Percentiles rank a stretch among this genome's conserved stretches.
phyloP scores from a whole-genome alignment of 2,888 invertebrate species.

The Apoderus coryli region DNA sequence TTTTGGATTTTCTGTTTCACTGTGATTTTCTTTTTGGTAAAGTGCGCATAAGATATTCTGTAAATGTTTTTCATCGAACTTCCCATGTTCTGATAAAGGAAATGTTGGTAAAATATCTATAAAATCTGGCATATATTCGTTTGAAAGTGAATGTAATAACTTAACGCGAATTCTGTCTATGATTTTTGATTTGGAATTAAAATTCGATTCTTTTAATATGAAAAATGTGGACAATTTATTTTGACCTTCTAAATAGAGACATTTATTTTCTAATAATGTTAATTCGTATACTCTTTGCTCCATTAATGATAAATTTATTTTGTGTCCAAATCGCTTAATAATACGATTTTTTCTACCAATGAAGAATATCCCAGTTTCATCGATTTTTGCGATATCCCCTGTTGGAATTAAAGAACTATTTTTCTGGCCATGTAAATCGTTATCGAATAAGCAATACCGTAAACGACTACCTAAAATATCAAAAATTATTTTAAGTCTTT shows the following conservation, averaged over 20 bases:
- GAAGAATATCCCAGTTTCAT: slow-evolving; percentile 40
- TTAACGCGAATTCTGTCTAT: slow-evolving; percentile 24
- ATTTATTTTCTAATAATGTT: slow-evolving; percentile 36
- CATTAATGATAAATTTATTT: slow-evolving; percentile 44
- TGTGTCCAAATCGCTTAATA: slow-evolving; percentile 64
- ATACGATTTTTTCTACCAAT: slow-evolving; percentile 52
- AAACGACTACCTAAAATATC: slow-evolving; percentile 34
- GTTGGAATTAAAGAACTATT: slow-evolving; percentile 33
- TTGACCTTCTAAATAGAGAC: slow-evolving; percentile 38
- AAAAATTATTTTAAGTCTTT: too few relatives aligned
- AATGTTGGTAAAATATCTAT: slow-evolving; percentile 42
- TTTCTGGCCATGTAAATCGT: slow-evolving; percentile 22
- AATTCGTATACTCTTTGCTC: slow-evolving; percentile 37
- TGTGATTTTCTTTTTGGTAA: too few relatives aligned
- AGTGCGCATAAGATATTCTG: too few relatives aligned
- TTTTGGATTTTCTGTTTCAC: too few relatives aligned
- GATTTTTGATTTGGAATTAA: slow-evolving; percentile 19
- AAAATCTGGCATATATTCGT: slow-evolving; percentile 42
- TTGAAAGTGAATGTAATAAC: slow-evolving; percentile 25
- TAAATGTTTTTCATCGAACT: slow-evolving; percentile 40
- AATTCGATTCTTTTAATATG: slow-evolving; percentile 23
- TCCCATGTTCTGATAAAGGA: slow-evolving; percentile 55
- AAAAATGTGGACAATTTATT: slow-evolving; percentile 39
- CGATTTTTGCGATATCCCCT: slow-evolving; percentile 55
- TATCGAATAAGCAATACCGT: slow-evolving; percentile 35